Percentiles rank a stretch among this genome's conserved stretches.
These are phyloP conservation scores for Gymnoscelis rufifasciata DNA, from an alignment of 2,888 invertebrate genomes.

Conservation along the genomic window DNA sequence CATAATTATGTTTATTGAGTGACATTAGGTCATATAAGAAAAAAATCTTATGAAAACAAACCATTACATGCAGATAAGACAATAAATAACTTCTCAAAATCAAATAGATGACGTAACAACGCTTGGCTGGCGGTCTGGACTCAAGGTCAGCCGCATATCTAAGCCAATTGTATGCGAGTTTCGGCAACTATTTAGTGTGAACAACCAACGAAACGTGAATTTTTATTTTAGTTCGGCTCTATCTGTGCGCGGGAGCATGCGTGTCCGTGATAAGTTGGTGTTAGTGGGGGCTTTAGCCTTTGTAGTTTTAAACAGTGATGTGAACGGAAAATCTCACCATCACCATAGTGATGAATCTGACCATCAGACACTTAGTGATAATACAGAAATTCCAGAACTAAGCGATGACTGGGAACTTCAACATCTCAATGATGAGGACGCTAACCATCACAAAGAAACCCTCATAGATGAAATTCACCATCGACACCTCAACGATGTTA, in stretches of 20 bases:
- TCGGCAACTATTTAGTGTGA: not conserved
- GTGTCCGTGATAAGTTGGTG: constrained; percentile 3
- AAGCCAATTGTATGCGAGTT: constrained; percentile 1
- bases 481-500: too few species aligned
- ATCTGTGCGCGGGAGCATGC: constrained; percentile 2
- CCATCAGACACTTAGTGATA: too few species aligned
- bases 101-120: not conserved
- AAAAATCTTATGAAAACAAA: not conserved
- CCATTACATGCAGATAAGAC: not conserved
- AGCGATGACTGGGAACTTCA: too few species aligned
- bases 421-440: too few species aligned
- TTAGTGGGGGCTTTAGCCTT: not conserved
- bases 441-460: too few species aligned
- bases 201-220: not conserved
- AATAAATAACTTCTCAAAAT: not conserved
- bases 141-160: constrained; percentile 1
- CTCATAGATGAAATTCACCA: too few species aligned
- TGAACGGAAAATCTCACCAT: not conserved
- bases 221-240: constrained; percentile 3
- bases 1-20: too few species aligned
- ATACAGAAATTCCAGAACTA: too few species aligned
- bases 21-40: not conserved
- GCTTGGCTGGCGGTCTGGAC: not conserved
- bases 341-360: too few species aligned
- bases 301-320: constrained; percentile 4